Conservation (phyloP, 2,113 vertebrate genomes). For the Corydoras sp. region DNA sequence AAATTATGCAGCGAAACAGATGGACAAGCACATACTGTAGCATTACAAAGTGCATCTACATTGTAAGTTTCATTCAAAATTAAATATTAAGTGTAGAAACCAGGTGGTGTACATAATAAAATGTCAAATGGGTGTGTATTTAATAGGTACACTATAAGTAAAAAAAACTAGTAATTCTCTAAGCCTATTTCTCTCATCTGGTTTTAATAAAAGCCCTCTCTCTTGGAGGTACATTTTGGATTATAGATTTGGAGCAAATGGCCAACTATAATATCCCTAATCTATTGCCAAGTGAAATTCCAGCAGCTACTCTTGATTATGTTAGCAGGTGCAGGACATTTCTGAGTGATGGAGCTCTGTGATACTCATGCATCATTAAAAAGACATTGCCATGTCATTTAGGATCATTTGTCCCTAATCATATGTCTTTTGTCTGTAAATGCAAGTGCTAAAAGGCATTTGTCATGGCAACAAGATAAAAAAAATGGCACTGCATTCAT, state of each 20-base stretch:
- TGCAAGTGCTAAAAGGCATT: slow-evolving; percentile 17
- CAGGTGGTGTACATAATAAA: too few species aligned
- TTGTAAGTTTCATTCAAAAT: too few species aligned
- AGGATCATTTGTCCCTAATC: background rate
- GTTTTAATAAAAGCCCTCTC: slow-evolving; percentile 20
- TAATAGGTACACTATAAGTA: background rate
- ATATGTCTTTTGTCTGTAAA: slow-evolving; percentile 15
- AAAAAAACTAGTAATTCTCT: background rate
- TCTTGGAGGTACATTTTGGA: background rate
- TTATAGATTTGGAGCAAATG: slow-evolving; percentile 1
- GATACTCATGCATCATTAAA: slow-evolving; percentile 25
- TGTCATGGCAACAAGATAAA: slow-evolving; percentile 10
- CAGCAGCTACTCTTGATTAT: slow-evolving; percentile 1
- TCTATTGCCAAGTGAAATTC: slow-evolving; percentile 7
- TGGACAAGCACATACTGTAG: too few species aligned
- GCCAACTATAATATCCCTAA: background rate
- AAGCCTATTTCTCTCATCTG: slow-evolving; percentile 11
- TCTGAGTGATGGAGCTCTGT: slow-evolving; percentile 7
- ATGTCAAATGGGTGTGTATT: too few species aligned
- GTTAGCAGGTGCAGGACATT: background rate
- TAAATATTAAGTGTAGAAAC: too few species aligned
- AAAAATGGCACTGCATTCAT: slow-evolving; percentile 7
- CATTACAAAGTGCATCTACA: too few species aligned
- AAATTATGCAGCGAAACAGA: too few species aligned
- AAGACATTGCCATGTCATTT: slow-evolving; percentile 15